These are phyloP conservation scores for Mimachlamys varia DNA, from an alignment of 2,888 invertebrate genomes.

Conservation along the genomic window DNA sequence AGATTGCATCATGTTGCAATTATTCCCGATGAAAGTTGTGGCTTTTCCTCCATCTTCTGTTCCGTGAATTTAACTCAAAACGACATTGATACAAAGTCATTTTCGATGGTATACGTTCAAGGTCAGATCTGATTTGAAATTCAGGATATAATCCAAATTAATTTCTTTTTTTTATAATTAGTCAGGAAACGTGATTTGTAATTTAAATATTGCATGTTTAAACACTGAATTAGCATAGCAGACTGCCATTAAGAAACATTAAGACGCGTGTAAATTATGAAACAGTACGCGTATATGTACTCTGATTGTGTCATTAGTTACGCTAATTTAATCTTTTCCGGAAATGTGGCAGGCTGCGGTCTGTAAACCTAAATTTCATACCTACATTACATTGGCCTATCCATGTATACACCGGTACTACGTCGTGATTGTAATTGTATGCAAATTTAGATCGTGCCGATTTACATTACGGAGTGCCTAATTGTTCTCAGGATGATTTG, in stretches of 20 bases:
- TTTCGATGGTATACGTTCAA: neutral
- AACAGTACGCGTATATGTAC: conserved; percentile 4
- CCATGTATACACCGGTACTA: neutral
- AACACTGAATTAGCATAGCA: conserved; percentile 9
- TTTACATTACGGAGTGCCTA: conserved; percentile 28
- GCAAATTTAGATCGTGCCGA: conserved; percentile 36
- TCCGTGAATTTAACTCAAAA: neutral
- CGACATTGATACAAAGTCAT: conserved; percentile 12
- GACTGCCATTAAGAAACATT: neutral
- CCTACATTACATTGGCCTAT: conserved; percentile 2
- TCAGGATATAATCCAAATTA: conserved; percentile 2
- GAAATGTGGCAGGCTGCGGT: conserved; percentile 31
- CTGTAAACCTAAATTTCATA: neutral
- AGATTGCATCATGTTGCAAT: too few relatives aligned
- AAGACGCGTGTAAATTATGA: conserved; percentile 1
- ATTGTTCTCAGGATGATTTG: conserved; percentile 10
- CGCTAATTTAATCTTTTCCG: conserved; percentile 21
- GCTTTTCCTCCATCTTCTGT: neutral
- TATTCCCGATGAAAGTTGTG: too few relatives aligned
- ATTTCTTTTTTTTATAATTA: conserved; percentile 6
- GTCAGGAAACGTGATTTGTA: conserved; percentile 4
- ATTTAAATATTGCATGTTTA: conserved; percentile 34
- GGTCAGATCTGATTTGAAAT: neutral
- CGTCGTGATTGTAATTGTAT: conserved; percentile 8
- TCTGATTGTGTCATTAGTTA: conserved; percentile 10